phyloP scores from a whole-genome alignment of 1,140 invertebrate species.

The Orchestia grillus region DNA sequence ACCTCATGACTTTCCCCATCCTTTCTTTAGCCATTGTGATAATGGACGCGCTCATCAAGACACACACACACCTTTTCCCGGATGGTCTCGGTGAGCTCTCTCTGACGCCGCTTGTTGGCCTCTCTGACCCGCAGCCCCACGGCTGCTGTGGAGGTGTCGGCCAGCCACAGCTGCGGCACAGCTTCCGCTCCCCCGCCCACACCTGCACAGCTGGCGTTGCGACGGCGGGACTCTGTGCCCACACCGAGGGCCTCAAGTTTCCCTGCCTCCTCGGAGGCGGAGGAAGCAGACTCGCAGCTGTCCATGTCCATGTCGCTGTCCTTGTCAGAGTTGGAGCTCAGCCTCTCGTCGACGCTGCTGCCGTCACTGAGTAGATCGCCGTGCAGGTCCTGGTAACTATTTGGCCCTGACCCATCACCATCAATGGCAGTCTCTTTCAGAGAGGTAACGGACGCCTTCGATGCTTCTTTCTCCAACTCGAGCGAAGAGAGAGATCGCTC shows the following conservation, averaged over 20 bases:
- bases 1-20: background rate
- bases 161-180: conserved; percentile 14
- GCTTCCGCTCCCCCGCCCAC: background rate
- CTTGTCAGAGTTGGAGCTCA: background rate
- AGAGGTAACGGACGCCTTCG: background rate
- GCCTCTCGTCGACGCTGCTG: conserved; percentile 22
- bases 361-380: conserved; percentile 12
- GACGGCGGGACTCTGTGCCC: background rate
- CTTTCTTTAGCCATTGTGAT: background rate
- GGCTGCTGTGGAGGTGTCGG: background rate
- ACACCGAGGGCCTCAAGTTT: background rate
- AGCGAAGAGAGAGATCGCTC: conserved; percentile 6
- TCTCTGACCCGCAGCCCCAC: background rate
- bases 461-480: background rate
- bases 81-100: conserved; percentile 31
- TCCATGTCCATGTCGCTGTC: conserved; percentile 49
- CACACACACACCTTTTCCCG: background rate
- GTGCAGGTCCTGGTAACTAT: background rate
- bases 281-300: background rate
- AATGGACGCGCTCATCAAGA: background rate
- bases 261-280: background rate
- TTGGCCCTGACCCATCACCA: background rate
- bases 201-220: conserved; percentile 20
- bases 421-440: background rate
- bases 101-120: conserved; percentile 30